Percentiles rank a stretch among this genome's conserved stretches.
Evolutionary conservation across 2,113 vertebrate species (phyloP).

Genomic region (Bufo gargarizans): DNA sequence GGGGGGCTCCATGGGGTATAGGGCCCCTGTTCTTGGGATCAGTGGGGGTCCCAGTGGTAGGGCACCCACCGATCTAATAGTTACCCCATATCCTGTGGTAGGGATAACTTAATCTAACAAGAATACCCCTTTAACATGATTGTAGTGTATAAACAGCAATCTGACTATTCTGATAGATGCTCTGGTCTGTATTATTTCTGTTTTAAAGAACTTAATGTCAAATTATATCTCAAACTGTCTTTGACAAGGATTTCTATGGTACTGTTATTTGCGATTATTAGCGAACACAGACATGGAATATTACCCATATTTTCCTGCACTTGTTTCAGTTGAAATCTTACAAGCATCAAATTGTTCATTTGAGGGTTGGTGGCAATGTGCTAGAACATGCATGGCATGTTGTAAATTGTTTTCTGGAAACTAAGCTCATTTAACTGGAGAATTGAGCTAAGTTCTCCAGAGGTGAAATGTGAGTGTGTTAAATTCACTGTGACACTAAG

Average conservation of each 20-base stretch:
- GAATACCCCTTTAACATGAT: too few relatives aligned
- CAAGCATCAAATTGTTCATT: conserved; percentile 9
- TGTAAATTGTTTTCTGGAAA: conserved; percentile 1
- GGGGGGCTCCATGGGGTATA: too few relatives aligned
- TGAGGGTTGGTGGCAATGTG: background rate
- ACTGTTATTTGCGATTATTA: background rate
- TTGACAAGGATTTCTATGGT: background rate
- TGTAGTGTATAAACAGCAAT: too few relatives aligned
- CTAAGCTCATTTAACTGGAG: conserved; percentile 15
- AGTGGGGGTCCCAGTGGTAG: too few relatives aligned
- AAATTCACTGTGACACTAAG: conserved; percentile 26
- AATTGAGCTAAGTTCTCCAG: conserved; percentile 27
- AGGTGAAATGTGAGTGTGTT: conserved; percentile 47
- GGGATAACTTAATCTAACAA: too few relatives aligned
- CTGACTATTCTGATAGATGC: background rate
- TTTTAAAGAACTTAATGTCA: background rate
- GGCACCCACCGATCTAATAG: too few relatives aligned
- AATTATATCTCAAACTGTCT: background rate
- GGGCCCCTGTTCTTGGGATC: too few relatives aligned
- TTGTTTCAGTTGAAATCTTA: conserved; percentile 11
- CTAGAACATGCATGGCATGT: background rate
- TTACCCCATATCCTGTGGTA: too few relatives aligned
- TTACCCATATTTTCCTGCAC: background rate
- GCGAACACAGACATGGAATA: background rate
- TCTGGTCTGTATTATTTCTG: background rate